Percentiles rank a stretch among this genome's conserved stretches.
These are phyloP conservation scores for Nymphalis polychloros DNA, from an alignment of 2,888 invertebrate genomes.

Conservation along the genomic window DNA sequence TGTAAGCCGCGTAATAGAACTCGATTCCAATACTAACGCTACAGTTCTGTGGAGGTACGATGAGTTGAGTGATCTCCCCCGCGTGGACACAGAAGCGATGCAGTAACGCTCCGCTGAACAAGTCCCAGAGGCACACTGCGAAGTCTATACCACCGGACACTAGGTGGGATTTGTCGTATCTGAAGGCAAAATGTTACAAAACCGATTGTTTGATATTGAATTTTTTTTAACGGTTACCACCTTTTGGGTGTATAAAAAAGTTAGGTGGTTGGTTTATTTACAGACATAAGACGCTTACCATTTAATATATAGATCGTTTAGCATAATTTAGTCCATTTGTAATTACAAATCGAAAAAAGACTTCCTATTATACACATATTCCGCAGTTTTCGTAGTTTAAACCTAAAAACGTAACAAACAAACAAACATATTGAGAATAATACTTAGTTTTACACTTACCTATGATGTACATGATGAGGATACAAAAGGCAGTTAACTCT, in stretches of 20 bases:
- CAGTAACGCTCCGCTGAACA: constrained; percentile 92
- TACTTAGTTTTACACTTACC: constrained; percentile 57
- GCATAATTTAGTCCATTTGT: too few species aligned
- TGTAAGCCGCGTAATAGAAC: not conserved
- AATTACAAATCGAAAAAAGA: too few species aligned
- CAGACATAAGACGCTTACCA: too few species aligned
- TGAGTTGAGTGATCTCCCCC: constrained; percentile 96
- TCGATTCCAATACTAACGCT: constrained; percentile 83
- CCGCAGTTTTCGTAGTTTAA: too few species aligned
- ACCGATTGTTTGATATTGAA: not conserved
- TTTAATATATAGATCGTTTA: too few species aligned
- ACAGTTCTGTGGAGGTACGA: constrained; percentile 96
- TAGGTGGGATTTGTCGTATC: constrained; percentile 92
- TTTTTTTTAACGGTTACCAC: too few species aligned
- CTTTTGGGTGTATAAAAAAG: too few species aligned
- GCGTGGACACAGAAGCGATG: constrained; percentile 99
- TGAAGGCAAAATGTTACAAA: constrained; percentile 38
- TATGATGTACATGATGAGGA: constrained; percentile 93
- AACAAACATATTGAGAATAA: constrained; percentile 1
- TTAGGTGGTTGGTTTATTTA: not conserved
- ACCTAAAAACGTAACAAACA: too few species aligned
- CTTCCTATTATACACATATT: too few species aligned
- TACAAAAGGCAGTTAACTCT: constrained; percentile 97
- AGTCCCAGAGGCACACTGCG: constrained; percentile 97
- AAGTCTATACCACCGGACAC: constrained; percentile 99